Conservation (phyloP, 1,140 invertebrate species). For the Maconellicoccus hirsutus region DNA sequence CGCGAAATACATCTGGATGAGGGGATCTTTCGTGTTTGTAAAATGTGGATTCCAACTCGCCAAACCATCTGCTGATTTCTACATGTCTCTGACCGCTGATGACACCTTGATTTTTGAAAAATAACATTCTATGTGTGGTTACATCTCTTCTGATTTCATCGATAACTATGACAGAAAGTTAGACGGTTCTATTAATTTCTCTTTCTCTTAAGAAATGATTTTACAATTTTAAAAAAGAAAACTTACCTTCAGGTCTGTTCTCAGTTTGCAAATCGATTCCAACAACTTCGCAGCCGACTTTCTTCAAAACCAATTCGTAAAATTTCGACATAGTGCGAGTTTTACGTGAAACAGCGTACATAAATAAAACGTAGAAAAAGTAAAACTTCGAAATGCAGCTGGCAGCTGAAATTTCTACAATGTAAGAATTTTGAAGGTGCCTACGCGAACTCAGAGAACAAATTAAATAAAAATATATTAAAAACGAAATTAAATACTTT, state of each 20-base stretch:
- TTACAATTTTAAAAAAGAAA: neutral
- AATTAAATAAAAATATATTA: neutral
- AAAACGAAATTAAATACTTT: neutral
- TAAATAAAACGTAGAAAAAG: neutral
- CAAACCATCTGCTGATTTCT: conserved; percentile 42
- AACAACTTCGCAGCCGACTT: conserved; percentile 34
- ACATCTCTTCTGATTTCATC: conserved; percentile 37
- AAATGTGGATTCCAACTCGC: conserved; percentile 40
- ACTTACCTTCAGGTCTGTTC: conserved; percentile 34
- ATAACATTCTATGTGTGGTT: conserved; percentile 35
- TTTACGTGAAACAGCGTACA: neutral
- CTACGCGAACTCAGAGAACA: neutral
- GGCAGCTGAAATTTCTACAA: no score
- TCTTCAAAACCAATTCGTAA: conserved; percentile 25
- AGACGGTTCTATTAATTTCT: no score
- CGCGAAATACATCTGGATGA: conserved; percentile 40
- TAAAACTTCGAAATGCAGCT: neutral
- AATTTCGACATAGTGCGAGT: conserved; percentile 4
- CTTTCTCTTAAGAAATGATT: neutral
- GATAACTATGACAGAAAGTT: conserved; percentile 31
- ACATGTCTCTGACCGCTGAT: conserved; percentile 38
- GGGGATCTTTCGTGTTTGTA: conserved; percentile 40
- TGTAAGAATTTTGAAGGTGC: no score
- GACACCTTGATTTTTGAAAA: conserved; percentile 40
- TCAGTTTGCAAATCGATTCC: conserved; percentile 36